Conservation (phyloP, 2,797 vertebrate species). For the Peromyscus attwateri region DNA sequence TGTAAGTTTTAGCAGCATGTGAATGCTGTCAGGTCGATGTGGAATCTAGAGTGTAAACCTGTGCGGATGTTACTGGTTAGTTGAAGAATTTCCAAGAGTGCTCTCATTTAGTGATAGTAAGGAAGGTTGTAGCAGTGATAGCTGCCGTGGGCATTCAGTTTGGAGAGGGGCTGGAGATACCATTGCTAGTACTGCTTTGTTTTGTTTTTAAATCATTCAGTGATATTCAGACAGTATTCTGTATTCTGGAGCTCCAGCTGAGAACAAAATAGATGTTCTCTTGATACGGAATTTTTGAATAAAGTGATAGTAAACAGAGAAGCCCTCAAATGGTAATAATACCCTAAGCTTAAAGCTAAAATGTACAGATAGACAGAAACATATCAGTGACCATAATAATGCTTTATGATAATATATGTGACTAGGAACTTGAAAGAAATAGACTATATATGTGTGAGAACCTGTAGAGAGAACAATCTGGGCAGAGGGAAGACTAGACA, state of each 20-base stretch:
- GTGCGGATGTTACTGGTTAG: constrained; percentile 25
- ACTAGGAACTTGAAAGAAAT: constrained; percentile 47
- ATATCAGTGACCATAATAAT: not conserved
- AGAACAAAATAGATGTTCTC: constrained; percentile 37
- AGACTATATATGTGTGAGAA: not conserved
- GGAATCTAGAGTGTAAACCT: not conserved
- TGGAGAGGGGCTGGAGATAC: not conserved
- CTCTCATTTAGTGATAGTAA: not conserved
- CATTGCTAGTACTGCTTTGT: not conserved
- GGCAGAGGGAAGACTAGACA: not conserved
- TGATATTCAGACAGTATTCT: not conserved
- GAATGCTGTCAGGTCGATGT: constrained; percentile 18
- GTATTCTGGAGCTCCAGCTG: not conserved
- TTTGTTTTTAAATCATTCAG: not conserved
- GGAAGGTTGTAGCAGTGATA: not conserved
- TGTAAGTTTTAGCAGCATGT: not conserved
- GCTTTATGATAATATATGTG: constrained; percentile 38
- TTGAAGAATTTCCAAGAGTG: not conserved
- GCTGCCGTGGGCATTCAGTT: not conserved
- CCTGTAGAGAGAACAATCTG: not conserved
- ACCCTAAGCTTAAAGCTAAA: constrained; percentile 38
- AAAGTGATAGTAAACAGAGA: constrained; percentile 21
- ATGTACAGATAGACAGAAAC: not conserved
- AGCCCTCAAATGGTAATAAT: constrained; percentile 12
- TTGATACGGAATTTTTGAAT: not conserved